A percentile compares a stretch with the other conserved stretches of the same genome.
These are phyloP conservation scores for Ormyrus pomaceus DNA, from an alignment of 2,888 invertebrate genomes.

Conservation along the genomic window DNA sequence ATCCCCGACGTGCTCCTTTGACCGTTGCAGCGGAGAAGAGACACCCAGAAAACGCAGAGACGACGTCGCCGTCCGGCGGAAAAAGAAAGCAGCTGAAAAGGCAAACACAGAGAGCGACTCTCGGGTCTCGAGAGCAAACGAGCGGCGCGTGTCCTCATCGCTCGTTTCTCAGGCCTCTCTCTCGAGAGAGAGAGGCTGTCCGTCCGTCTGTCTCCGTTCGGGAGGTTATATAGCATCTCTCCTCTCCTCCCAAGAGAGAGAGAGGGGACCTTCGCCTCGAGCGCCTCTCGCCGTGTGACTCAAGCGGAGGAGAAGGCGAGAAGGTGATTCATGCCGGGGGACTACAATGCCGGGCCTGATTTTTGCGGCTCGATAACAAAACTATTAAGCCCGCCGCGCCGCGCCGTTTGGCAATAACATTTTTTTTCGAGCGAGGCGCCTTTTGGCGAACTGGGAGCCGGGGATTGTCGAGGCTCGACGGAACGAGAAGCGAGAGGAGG, in stretches of 20 bases:
- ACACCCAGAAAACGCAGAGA: no score
- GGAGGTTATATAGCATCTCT: no score
- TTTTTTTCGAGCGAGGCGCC: not conserved
- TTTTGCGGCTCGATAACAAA: conserved; percentile 37
- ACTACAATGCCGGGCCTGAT: not conserved
- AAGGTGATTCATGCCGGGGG: conserved; percentile 39
- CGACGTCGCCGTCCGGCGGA: not conserved
- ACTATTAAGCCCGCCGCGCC: conserved; percentile 14
- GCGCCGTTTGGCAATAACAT: not conserved
- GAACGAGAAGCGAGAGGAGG: no score
- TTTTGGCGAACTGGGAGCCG: no score
- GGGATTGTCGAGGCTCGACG: no score
- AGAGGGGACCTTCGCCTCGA: conserved; percentile 42
- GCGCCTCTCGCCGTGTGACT: conserved; percentile 15
- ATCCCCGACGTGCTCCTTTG: no score
- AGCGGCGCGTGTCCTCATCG: conserved; percentile 9
- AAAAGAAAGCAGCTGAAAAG: not conserved
- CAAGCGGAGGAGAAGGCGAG: conserved; percentile 35
- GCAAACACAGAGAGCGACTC: not conserved
- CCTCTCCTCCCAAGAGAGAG: not conserved
- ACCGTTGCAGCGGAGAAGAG: no score
- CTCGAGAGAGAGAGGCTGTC: not conserved
- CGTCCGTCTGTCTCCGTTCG: not conserved
- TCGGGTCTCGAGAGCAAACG: conserved; percentile 2
- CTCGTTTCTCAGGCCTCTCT: conserved; percentile 24